Evolutionary conservation across 1,140 invertebrate species (phyloP).

Genomic region (Aphelinus certus): DNA sequence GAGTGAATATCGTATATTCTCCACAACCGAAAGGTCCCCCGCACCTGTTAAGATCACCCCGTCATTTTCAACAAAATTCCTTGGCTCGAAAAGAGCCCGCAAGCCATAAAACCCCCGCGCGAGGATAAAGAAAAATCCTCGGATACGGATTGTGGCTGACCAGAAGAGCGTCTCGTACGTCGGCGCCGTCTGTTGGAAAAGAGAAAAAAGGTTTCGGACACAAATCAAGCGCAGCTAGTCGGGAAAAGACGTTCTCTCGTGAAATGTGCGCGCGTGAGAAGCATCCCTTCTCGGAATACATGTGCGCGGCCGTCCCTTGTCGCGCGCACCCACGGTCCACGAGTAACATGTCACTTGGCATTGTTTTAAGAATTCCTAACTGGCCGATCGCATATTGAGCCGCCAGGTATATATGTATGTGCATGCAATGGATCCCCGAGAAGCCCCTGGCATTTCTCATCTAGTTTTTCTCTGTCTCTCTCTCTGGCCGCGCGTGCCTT

Average conservation of each 20-base stretch:
- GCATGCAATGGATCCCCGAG: not conserved
- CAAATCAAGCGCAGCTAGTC: conserved; percentile 41
- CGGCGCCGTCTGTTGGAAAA: conserved; percentile 1
- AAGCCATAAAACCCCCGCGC: too few relatives aligned
- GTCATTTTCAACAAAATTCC: too few relatives aligned
- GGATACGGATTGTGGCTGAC: not conserved
- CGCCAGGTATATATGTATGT: conserved; percentile 22
- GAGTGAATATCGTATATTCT: too few relatives aligned
- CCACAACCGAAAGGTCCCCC: too few relatives aligned
- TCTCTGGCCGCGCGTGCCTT: not conserved
- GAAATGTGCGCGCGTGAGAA: conserved; percentile 41
- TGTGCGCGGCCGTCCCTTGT: conserved; percentile 7
- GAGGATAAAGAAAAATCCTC: not conserved
- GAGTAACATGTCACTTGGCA: conserved; percentile 53
- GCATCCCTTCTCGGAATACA: conserved; percentile 39
- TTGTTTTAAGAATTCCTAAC: conserved; percentile 61
- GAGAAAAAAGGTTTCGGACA: conserved; percentile 34
- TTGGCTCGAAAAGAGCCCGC: too few relatives aligned
- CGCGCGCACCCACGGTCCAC: conserved; percentile 30
- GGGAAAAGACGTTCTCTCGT: not conserved
- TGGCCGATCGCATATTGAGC: conserved; percentile 39
- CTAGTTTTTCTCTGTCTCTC: not conserved
- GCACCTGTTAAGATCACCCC: too few relatives aligned
- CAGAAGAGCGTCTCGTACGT: not conserved
- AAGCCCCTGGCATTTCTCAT: conserved; percentile 5